Conservation (phyloP, 2,888 invertebrate species). For the Cyrtodaria siliqua region DNA sequence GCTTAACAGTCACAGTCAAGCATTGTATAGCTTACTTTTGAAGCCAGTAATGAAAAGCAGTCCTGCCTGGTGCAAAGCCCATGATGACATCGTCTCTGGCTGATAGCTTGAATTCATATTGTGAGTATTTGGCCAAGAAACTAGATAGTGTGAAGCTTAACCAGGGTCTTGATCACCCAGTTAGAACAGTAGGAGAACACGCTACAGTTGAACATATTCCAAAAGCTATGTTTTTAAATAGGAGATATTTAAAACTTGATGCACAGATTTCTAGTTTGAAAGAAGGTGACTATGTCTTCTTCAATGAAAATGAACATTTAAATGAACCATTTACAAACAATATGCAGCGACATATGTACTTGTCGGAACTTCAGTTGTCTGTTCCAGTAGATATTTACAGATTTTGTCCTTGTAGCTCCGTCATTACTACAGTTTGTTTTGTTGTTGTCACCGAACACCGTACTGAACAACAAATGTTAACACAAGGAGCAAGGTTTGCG, state of each 20-base stretch:
- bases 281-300: slow-evolving; percentile 20
- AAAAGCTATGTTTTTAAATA: not conserved
- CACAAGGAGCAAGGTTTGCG: slow-evolving; percentile 35
- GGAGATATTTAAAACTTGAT: not conserved
- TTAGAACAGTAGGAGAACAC: slow-evolving; percentile 6
- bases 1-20: not conserved
- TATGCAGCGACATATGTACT: slow-evolving; percentile 20
- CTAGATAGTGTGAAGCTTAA: not conserved
- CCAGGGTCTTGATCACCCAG: slow-evolving; percentile 4
- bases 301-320: slow-evolving; percentile 38
- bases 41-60: not conserved
- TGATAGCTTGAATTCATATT: not conserved
- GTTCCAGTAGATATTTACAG: slow-evolving; percentile 30
- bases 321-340: slow-evolving; percentile 16
- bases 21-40: not conserved
- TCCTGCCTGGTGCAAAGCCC: not conserved
- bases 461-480: slow-evolving; percentile 32
- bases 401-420: slow-evolving; percentile 31
- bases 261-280: not conserved
- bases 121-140: slow-evolving; percentile 3
- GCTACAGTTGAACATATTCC: slow-evolving; percentile 1
- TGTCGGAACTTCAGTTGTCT: slow-evolving; percentile 20
- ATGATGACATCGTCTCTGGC: slow-evolving; percentile 7
- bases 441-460: slow-evolving; percentile 7
- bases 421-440: slow-evolving; percentile 16